A percentile compares a stretch with the other conserved stretches of the same genome.
Evolutionary conservation across 1,140 invertebrate genomes (phyloP).

Genomic region (Papilio aristodemus): DNA sequence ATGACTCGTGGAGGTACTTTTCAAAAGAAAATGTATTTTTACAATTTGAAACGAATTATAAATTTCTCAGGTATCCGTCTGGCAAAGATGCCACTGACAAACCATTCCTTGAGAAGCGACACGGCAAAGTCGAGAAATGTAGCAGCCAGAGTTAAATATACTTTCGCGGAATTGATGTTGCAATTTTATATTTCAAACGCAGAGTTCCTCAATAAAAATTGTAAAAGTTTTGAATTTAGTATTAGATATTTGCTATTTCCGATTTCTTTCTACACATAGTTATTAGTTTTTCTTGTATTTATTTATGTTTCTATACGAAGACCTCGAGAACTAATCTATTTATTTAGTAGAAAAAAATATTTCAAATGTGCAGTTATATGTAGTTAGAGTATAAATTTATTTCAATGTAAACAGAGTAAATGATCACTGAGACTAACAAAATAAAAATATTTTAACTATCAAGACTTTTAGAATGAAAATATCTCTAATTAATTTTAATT

Average conservation of each 20-base stretch:
- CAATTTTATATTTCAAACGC: conserved; percentile 14
- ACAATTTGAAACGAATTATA: not conserved
- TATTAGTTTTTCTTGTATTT: not conserved
- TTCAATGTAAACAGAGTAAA: no score
- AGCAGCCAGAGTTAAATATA: not conserved
- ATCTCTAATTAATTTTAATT: no score
- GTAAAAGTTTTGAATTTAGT: not conserved
- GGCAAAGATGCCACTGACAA: not conserved
- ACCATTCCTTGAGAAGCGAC: not conserved
- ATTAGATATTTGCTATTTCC: not conserved
- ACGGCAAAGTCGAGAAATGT: not conserved
- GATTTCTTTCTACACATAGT: not conserved
- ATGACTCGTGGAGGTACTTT: no score
- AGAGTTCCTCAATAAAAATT: not conserved
- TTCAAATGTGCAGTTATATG: no score
- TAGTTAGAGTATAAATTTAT: no score
- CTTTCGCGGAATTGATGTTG: not conserved
- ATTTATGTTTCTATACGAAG: not conserved
- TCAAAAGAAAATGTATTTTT: no score
- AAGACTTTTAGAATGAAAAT: no score
- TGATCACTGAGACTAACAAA: no score
- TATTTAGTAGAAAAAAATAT: no score
- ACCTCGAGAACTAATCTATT: no score
- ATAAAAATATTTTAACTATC: no score
- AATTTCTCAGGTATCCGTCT: not conserved